These are phyloP conservation scores for Caenorhabditis macrosperma DNA, from an alignment of 2,888 invertebrate genomes.

Conservation along the genomic window DNA sequence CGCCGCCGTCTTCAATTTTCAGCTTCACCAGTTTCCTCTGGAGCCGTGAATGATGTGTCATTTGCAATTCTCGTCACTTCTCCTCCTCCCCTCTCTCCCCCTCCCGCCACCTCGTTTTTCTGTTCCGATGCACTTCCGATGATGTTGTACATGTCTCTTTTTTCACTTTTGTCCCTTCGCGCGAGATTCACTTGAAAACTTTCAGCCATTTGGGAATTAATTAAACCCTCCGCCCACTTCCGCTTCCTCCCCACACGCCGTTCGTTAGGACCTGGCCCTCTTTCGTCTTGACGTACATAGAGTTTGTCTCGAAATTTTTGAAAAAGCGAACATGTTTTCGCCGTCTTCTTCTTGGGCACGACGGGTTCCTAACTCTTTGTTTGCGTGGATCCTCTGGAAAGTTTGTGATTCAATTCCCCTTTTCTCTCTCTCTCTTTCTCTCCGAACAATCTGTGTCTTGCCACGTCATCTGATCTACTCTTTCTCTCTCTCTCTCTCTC, in stretches of 20 bases:
- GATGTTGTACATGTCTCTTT: slow-evolving; percentile 17
- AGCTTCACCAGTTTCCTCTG: slow-evolving; percentile 54
- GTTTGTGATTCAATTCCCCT: slow-evolving; percentile 46
- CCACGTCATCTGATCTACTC: slow-evolving; percentile 34
- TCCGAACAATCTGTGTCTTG: slow-evolving; percentile 5
- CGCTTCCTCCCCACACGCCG: neutral
- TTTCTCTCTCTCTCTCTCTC: slow-evolving; percentile 1
- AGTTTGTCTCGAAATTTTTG: slow-evolving; percentile 7
- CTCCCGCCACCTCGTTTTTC: slow-evolving; percentile 29
- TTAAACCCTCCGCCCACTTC: slow-evolving; percentile 2
- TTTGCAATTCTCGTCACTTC: slow-evolving; percentile 45
- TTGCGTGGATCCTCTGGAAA: slow-evolving; percentile 9
- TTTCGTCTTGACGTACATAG: neutral
- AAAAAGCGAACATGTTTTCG: slow-evolving; percentile 39
- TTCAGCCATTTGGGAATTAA: slow-evolving; percentile 4
- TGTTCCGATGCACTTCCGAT: slow-evolving; percentile 41
- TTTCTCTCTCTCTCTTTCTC: slow-evolving; percentile 12
- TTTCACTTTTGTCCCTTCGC: slow-evolving; percentile 18
- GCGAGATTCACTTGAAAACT: neutral
- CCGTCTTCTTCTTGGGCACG: slow-evolving; percentile 2
- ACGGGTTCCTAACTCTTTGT: slow-evolving; percentile 19
- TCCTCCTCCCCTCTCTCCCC: slow-evolving; percentile 5
- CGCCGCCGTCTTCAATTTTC: slow-evolving; percentile 32
- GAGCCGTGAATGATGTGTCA: slow-evolving; percentile 36
- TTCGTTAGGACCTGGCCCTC: slow-evolving; percentile 24